A percentile compares a stretch with the other conserved stretches of the same genome.
These are phyloP conservation scores for Neodiprion fabricii DNA, from an alignment of 1,140 invertebrate species.

Conservation along the genomic window DNA sequence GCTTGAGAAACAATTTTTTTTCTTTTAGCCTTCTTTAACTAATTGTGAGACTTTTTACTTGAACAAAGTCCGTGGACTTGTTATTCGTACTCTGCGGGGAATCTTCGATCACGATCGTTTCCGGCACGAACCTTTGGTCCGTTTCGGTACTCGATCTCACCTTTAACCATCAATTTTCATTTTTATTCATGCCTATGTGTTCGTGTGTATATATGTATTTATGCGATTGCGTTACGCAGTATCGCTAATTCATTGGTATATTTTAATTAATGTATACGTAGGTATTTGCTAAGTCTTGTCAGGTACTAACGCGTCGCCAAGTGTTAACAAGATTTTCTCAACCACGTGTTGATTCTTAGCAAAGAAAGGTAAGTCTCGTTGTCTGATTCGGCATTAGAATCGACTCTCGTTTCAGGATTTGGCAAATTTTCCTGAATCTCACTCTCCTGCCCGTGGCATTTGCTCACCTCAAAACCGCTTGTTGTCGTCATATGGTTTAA, in stretches of 20 bases:
- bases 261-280: too few species aligned
- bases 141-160: neutral
- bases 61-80: conserved; percentile 2
- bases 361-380: neutral
- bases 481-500: neutral
- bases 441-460: neutral
- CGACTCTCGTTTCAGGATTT: neutral
- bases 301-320: neutral
- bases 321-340: conserved; percentile 2
- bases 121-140: neutral
- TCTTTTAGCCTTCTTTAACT: neutral
- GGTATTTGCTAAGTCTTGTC: too few species aligned
- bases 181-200: neutral
- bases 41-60: neutral
- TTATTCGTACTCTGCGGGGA: neutral
- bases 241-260: too few species aligned
- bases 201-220: too few species aligned
- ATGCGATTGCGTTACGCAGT: too few species aligned
- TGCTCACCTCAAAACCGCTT: conserved; percentile 4
- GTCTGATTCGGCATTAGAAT: neutral
- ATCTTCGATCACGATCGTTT: neutral
- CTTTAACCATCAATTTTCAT: conserved; percentile 1
- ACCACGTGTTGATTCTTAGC: neutral
- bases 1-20: neutral
- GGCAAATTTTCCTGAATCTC: neutral